Evolutionary conservation across 1,140 invertebrate genomes (phyloP).

Genomic region (Papilio polyxenes): DNA sequence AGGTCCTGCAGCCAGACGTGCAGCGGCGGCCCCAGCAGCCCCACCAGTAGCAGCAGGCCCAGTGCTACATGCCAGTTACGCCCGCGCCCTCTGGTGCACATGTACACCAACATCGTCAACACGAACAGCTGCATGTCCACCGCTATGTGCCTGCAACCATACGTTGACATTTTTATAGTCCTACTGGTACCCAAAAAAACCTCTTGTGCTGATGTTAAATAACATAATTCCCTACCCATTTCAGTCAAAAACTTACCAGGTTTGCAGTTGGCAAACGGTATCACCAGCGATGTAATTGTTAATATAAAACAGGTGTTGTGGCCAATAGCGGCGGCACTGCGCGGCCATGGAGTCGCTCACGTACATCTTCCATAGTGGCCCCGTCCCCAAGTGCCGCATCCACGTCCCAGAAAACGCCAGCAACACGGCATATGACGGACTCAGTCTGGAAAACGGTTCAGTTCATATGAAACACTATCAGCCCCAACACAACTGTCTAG

Average conservation of each 20-base stretch:
- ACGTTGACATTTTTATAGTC: neutral
- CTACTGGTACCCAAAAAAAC: too few species aligned
- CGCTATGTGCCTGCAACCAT: conserved; percentile 45
- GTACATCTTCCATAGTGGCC: conserved; percentile 46
- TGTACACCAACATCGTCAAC: conserved; percentile 37
- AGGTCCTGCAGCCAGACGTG: conserved; percentile 54
- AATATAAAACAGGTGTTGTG: conserved; percentile 83
- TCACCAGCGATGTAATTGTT: conserved; percentile 76
- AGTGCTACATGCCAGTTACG: conserved; percentile 41
- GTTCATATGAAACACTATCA: neutral
- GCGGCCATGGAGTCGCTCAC: conserved; percentile 58
- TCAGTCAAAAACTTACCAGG: too few species aligned
- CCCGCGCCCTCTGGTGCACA: neutral
- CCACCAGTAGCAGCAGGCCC: conserved; percentile 44
- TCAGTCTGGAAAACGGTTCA: conserved; percentile 36
- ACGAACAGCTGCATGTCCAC: conserved; percentile 51
- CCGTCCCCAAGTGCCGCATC: conserved; percentile 45
- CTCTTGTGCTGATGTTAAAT: too few species aligned
- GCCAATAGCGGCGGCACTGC: conserved; percentile 82
- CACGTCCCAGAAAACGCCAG: conserved; percentile 48
- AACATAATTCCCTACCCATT: too few species aligned
- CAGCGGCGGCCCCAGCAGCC: conserved; percentile 47
- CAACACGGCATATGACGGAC: conserved; percentile 42
- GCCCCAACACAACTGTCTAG: too few species aligned
- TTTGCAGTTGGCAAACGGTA: conserved; percentile 45